Percentiles rank a stretch among this genome's conserved stretches.
These are phyloP conservation scores for Drosophila nigromelanica DNA, from an alignment of 1,140 invertebrate species.

Conservation along the genomic window DNA sequence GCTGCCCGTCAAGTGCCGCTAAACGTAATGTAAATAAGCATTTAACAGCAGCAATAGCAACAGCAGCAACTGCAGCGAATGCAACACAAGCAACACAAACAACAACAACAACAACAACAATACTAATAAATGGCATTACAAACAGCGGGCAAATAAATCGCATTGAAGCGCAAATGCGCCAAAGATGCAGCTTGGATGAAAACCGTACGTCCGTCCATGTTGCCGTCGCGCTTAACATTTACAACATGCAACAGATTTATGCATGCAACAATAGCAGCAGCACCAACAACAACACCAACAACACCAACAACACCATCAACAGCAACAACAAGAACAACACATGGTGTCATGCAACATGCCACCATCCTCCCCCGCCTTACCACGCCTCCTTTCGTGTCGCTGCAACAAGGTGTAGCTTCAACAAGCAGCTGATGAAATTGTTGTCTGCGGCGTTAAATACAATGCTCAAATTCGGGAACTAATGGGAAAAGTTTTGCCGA, in stretches of 20 bases:
- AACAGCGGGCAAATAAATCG: constrained; percentile 79
- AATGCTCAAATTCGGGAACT: constrained; percentile 8
- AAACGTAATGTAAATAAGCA: constrained; percentile 83
- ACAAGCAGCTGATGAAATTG: constrained; percentile 24
- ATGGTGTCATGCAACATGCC: constrained; percentile 69
- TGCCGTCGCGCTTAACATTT: constrained; percentile 69
- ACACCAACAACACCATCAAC: constrained; percentile 18
- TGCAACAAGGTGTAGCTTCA: constrained; percentile 30
- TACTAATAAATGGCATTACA: constrained; percentile 77
- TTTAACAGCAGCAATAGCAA: constrained; percentile 68
- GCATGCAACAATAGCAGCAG: constrained; percentile 57
- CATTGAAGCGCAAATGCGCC: constrained; percentile 73
- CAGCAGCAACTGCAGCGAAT: constrained; percentile 26
- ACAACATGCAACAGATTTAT: constrained; percentile 80
- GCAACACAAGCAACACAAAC: constrained; percentile 32
- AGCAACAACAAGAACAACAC: constrained; percentile 30
- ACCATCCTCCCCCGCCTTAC: neutral
- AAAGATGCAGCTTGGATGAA: constrained; percentile 66
- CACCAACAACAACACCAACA: constrained; percentile 15
- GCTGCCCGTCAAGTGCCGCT: constrained; percentile 69
- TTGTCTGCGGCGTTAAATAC: constrained; percentile 12
- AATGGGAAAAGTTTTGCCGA: constrained; percentile 1
- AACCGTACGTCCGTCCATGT: constrained; percentile 40
- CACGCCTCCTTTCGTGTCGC: constrained; percentile 57
- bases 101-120: constrained; percentile 34